phyloP scores from a whole-genome alignment of 2,113 vertebrate genomes.

The Platichthys flesus region DNA sequence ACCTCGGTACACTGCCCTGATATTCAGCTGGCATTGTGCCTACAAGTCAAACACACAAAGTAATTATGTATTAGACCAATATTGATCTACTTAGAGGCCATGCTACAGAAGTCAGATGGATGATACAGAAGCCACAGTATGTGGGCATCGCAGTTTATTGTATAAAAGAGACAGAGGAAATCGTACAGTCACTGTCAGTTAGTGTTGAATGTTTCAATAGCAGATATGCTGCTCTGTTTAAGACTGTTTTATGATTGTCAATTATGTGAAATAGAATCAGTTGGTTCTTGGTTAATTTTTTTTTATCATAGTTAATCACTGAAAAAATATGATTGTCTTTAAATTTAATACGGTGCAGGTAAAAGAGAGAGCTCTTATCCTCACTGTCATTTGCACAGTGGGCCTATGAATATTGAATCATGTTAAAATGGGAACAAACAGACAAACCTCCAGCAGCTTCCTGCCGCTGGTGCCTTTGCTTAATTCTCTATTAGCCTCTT shows the following conservation, averaged over 20 bases:
- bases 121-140: constrained; percentile 40
- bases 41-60: constrained; percentile 43
- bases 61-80: constrained; percentile 53
- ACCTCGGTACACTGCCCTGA: constrained; percentile 25
- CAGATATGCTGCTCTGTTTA: neutral
- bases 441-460: constrained; percentile 31
- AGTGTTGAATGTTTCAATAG: constrained; percentile 8
- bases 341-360: neutral
- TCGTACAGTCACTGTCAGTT: constrained; percentile 23
- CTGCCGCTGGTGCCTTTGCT: constrained; percentile 39
- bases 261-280: neutral
- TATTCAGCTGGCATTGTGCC: constrained; percentile 45
- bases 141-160: constrained; percentile 44
- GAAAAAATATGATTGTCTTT: neutral
- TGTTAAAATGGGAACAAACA: constrained; percentile 52
- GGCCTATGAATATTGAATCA: constrained; percentile 53
- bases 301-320: too few relatives aligned
- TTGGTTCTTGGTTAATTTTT: neutral
- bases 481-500: constrained; percentile 36
- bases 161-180: constrained; percentile 18
- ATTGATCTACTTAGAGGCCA: constrained; percentile 52
- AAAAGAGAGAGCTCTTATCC: constrained; percentile 11
- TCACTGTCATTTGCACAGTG: constrained; percentile 34
- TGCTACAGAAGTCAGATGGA: constrained; percentile 37
- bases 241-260: neutral